Percentiles rank a stretch among this genome's conserved stretches.
These are phyloP conservation scores for Thaumatotibia leucotreta DNA, from an alignment of 1,140 invertebrate genomes.

Conservation along the genomic window DNA sequence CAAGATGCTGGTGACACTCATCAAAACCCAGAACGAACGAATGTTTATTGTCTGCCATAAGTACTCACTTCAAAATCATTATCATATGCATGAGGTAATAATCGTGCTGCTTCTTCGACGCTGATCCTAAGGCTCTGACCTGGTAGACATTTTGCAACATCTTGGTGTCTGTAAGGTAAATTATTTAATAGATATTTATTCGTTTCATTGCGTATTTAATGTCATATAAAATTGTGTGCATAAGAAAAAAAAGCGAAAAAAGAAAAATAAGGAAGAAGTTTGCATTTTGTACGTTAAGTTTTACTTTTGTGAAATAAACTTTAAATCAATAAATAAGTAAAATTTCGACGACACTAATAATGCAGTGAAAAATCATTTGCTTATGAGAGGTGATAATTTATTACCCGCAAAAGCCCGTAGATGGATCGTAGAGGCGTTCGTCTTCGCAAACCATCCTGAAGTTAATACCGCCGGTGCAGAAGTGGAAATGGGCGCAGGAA, in stretches of 20 bases:
- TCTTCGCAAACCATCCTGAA: conserved; percentile 77
- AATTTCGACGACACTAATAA: too few relatives aligned
- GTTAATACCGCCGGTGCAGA: conserved; percentile 80
- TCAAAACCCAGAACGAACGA: too few relatives aligned
- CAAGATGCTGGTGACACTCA: too few relatives aligned
- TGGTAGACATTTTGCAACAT: conserved; percentile 64
- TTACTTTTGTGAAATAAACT: too few relatives aligned
- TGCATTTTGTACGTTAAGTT: too few relatives aligned
- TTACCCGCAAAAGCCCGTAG: conserved; percentile 74
- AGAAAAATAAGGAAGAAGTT: too few relatives aligned
- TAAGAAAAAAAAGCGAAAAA: too few relatives aligned
- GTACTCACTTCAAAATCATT: conserved; percentile 56
- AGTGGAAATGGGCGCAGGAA: conserved; percentile 82
- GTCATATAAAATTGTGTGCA: too few relatives aligned
- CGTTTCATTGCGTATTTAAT: too few relatives aligned
- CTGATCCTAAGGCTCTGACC: conserved; percentile 65
- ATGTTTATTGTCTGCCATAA: background rate
- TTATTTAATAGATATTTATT: conserved; percentile 17
- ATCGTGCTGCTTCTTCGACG: conserved; percentile 58
- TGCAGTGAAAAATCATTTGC: too few relatives aligned
- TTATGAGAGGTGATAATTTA: too few relatives aligned
- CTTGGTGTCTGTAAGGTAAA: conserved; percentile 50
- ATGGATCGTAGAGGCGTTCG: conserved; percentile 74
- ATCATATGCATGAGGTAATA: conserved; percentile 58
- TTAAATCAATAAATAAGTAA: too few relatives aligned